Conservation (phyloP, 2,888 invertebrate genomes). For the Agapetus fuscipes region DNA sequence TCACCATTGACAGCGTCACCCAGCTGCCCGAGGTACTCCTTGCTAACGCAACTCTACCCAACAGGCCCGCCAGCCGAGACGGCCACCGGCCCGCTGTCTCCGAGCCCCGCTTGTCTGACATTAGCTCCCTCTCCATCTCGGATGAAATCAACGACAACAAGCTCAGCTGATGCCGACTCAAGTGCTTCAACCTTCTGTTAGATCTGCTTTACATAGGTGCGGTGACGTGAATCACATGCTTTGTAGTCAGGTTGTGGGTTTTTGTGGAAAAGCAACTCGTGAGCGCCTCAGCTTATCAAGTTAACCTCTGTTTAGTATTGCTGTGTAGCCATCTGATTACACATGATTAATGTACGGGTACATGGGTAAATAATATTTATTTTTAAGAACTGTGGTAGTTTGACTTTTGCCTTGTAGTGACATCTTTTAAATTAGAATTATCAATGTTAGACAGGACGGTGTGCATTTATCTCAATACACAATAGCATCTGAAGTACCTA, state of each 20-base stretch:
- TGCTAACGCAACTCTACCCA: no score
- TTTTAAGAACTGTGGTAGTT: no score
- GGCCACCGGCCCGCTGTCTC: no score
- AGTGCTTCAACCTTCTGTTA: constrained; percentile 2
- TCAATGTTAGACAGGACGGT: not conserved
- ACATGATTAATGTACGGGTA: no score
- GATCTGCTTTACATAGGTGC: constrained; percentile 9
- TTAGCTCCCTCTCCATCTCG: constrained; percentile 21
- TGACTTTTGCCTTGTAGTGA: no score
- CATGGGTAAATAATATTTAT: not conserved
- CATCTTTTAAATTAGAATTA: not conserved
- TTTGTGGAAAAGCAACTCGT: no score
- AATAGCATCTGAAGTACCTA: no score
- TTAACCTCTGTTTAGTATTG: no score
- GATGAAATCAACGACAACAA: constrained; percentile 2
- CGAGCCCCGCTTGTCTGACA: not conserved
- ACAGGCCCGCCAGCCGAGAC: no score
- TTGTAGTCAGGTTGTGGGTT: no score
- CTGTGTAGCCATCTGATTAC: no score
- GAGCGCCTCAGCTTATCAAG: no score
- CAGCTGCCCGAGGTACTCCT: constrained; percentile 53
- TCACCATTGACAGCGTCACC: constrained; percentile 54
- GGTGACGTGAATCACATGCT: constrained; percentile 14
- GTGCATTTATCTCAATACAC: not conserved
- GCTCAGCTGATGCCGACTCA: constrained; percentile 14